Base-by-base conservation (phyloP, 2,888 invertebrate species). In the Caenorhabditis sinica region DNA sequence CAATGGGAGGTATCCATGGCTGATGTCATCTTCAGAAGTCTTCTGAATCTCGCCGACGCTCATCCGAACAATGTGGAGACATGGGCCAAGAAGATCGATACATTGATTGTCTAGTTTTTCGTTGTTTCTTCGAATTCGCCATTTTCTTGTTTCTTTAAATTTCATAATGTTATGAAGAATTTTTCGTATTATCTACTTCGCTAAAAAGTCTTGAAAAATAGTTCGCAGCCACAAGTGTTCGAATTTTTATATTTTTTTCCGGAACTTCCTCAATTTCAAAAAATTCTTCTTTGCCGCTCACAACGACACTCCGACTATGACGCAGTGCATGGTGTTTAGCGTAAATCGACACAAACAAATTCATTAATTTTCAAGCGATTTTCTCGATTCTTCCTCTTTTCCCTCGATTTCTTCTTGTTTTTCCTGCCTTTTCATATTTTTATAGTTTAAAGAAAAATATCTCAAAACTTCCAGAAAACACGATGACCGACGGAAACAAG, bases 41-140 rank as follows among this genome's bases (percentile, higher is more conserved):
- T 86, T 36, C 56, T 87, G 73, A 77, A 82, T 25, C 15, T 45
- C 0, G 11, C 66, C 13, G 56, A 53, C 1, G 11, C 65, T 0
- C 86, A 73, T 2, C 86, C 89, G 17, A 89, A 83, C 63, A 89
- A 89, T 66, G 87, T 89, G 49, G 88, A 89, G 66, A 61, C 87
- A 28, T 89, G 89, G 89, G 69, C 73, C 0, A 80, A 81, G 53
- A 82, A 85, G 51, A 56, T 88, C 33, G 86, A 87, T 49, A n/a
- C 61, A n/a, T 33, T 83, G 45, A 25, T 76, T 25, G 66, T 40
- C 13, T 83, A 71, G 25, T 61, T 23, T 23, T 36, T 28, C 2
- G 13, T 30, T 36, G 23, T n/a, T 40, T 40, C 25, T 63, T 56
- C 43, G 40, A 20, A 63, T 51, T 30, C 23, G 2, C 20, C n/a